Conservation (phyloP, 2,113 vertebrate genomes). For the Sinocyclocheilus rhinocerous region DNA sequence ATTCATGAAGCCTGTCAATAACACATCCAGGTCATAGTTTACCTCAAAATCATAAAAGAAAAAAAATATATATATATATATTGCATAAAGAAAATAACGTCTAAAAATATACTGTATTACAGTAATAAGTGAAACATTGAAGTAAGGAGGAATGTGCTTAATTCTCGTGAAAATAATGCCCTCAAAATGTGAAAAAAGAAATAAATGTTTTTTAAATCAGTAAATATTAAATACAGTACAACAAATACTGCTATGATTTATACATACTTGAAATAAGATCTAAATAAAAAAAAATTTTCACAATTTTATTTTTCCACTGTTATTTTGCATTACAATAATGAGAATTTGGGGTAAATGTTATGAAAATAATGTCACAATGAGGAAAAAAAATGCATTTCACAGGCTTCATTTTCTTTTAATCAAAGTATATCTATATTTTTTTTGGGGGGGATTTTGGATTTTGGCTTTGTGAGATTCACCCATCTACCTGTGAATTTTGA, state of each 20-base stretch:
- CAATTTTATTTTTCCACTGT: background rate
- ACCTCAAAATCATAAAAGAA: background rate
- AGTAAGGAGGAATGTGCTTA: background rate
- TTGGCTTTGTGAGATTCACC: background rate
- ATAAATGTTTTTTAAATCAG: background rate
- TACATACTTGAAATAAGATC: background rate
- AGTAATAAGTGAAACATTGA: background rate
- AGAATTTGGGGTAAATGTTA: background rate
- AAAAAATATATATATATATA: background rate
- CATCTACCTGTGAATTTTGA: background rate
- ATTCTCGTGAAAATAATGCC: background rate
- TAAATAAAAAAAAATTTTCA: background rate
- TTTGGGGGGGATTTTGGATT: too few relatives aligned
- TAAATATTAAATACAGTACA: background rate
- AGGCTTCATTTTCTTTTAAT: background rate
- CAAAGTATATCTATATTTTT: background rate
- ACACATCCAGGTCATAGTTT: background rate
- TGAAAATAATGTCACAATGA: background rate
- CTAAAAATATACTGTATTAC: background rate
- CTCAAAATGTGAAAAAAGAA: background rate
- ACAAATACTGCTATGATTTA: background rate
- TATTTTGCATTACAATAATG: background rate
- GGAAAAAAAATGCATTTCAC: background rate
- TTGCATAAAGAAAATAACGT: background rate
- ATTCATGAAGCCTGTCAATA: background rate